A percentile compares a stretch with the other conserved stretches of the same genome.
phyloP scores from a whole-genome alignment of 2,888 invertebrate genomes.

The Candidula unifasciata region DNA sequence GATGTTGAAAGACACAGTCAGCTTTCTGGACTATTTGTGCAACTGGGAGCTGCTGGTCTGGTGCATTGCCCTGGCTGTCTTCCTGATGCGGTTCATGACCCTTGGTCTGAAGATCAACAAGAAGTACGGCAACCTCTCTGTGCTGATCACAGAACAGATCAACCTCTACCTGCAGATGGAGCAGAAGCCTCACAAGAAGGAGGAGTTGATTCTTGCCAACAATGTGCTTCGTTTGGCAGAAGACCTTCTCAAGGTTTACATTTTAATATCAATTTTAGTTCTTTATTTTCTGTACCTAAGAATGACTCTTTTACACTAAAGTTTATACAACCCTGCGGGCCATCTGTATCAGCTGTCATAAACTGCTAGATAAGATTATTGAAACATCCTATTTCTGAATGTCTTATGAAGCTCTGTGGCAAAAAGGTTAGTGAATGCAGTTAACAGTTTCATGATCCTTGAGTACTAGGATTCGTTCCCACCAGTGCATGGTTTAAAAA shows the following conservation, averaged over 20 bases:
- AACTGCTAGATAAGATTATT: too few relatives aligned
- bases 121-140: constrained; percentile 95
- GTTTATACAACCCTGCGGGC: too few relatives aligned
- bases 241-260: constrained; percentile 87
- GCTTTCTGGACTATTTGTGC: constrained; percentile 77
- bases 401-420: too few relatives aligned
- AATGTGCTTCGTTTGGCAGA: constrained; percentile 96
- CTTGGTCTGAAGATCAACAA: constrained; percentile 93
- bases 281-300: too few relatives aligned
- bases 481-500: too few relatives aligned
- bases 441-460: too few relatives aligned
- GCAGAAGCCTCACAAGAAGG: constrained; percentile 96
- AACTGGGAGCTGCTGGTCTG: constrained; percentile 90
- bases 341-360: too few relatives aligned
- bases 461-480: too few relatives aligned
- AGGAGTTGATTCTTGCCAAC: constrained; percentile 95
- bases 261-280: background rate
- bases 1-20: constrained; percentile 77
- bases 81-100: constrained; percentile 93
- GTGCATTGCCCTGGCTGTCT: constrained; percentile 92
- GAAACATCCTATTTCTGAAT: too few relatives aligned
- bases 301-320: too few relatives aligned
- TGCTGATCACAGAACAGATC: constrained; percentile 94
- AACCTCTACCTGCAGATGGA: constrained; percentile 90
- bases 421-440: too few relatives aligned